Base-by-base conservation (phyloP, 2,113 vertebrate genomes). In the Podarcis raffonei region DNA sequence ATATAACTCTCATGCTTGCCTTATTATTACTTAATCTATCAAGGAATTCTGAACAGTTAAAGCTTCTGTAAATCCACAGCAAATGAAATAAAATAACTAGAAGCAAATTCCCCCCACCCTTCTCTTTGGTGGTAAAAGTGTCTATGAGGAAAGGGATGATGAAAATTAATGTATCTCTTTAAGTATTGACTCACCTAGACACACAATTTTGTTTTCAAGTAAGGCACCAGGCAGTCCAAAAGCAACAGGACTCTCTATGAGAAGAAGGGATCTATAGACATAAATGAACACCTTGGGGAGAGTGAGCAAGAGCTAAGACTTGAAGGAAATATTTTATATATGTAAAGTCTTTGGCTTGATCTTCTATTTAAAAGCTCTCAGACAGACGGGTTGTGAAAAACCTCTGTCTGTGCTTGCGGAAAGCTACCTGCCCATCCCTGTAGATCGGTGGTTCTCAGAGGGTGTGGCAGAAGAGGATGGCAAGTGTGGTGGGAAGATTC, bases 1-100 rank as follows among this genome's bases (percentile, higher is more conserved):
- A 91, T 37, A 85, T 75, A 89, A 42, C 87, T 92, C 87, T 89
- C 85, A 91, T 86, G 89, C 76, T 91, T 90, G 27, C 83, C 68
- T 88, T 92, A 89, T 89, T 95, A 92, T 93, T 93, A 88, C 81
- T 88, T 91, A 91, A 93, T 94, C 74, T 90, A 91, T 91, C 86
- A 86, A 86, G 66, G 68, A 83, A 84, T 92, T 91, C 11, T 32
- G 84, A 90, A 76, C 84, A 78, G 57, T 86, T 92, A 86, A 92
- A 87, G 72, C 39, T 86, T 53, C 79, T 83, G 83, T 71, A 91
- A 92, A 93, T 93, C 81, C 6, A 82, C 23, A 87, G 57, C 65
- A 92, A 94, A 88, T 37, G 79, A 89, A 93, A 86, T 79, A 87
- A 92, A 93, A 86, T 65, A 2, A 85, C 89, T 32, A 30, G 48